Conservation (phyloP, 2,797 vertebrate species). For the Parauchenoglanis ngamensis region DNA sequence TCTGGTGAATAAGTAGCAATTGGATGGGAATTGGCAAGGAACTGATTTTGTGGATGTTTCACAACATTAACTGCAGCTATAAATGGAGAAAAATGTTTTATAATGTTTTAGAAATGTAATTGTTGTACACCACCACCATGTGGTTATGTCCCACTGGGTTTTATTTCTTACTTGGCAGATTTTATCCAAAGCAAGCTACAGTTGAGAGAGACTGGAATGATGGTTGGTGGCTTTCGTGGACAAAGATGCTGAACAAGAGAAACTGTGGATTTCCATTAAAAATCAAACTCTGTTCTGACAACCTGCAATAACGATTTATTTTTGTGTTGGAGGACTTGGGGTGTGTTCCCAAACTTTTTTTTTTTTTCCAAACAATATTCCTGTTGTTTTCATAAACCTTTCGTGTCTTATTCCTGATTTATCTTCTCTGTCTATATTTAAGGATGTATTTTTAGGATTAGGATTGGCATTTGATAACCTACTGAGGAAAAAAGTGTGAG, state of each 20-base stretch:
- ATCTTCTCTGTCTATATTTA: neutral
- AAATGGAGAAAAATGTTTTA: neutral
- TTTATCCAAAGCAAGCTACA: neutral
- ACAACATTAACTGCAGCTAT: neutral
- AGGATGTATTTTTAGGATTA: neutral
- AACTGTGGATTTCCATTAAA: neutral
- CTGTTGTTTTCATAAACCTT: too few relatives aligned
- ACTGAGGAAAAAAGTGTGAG: neutral
- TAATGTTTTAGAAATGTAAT: neutral
- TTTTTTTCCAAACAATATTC: too few relatives aligned
- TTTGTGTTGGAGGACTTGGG: neutral
- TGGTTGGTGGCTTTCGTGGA: neutral
- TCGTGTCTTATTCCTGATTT: slow-evolving; percentile 31
- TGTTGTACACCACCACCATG: neutral
- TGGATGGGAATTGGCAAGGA: too few relatives aligned
- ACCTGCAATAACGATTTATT: neutral
- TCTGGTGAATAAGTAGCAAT: too few relatives aligned
- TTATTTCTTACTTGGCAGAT: neutral
- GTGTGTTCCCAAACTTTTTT: neutral
- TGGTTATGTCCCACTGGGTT: neutral
- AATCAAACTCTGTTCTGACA: neutral
- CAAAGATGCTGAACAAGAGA: neutral
- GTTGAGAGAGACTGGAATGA: neutral
- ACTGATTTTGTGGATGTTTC: too few relatives aligned
- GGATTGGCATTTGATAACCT: neutral